Percentiles rank a stretch among this genome's conserved stretches.
Evolutionary conservation across 1,140 invertebrate genomes (phyloP).

Genomic region (Copidosoma floridanum): DNA sequence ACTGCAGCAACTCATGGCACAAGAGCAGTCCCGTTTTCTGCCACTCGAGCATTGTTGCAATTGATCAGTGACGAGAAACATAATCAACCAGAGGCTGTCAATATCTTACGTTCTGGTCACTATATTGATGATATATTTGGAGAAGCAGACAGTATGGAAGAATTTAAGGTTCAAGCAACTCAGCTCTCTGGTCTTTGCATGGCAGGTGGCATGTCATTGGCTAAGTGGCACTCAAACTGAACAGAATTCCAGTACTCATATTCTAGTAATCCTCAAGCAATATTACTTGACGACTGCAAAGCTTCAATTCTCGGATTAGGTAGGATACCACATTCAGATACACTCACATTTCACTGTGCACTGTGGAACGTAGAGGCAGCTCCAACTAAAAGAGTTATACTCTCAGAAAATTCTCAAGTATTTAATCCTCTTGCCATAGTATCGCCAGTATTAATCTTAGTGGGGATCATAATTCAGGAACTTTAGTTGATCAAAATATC

Average conservation of each 20-base stretch:
- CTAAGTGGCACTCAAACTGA: no score
- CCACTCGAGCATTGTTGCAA: no score
- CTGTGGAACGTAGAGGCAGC: background rate
- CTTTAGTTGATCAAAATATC: conserved; percentile 36
- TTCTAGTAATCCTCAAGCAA: background rate
- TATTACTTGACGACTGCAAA: background rate
- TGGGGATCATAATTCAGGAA: conserved; percentile 42
- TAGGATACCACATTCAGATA: background rate
- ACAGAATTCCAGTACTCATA: background rate
- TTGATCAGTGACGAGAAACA: background rate
- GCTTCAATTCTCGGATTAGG: background rate
- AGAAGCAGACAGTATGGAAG: no score
- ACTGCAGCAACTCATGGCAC: conserved; percentile 37
- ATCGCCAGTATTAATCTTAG: conserved; percentile 23
- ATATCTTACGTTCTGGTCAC: background rate
- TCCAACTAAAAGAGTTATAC: conserved; percentile 21
- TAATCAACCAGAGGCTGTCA: background rate
- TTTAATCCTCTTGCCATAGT: conserved; percentile 24
- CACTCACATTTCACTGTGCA: background rate
- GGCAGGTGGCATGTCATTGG: no score
- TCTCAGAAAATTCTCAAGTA: conserved; percentile 30
- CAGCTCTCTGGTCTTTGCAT: no score
- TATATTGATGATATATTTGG: conserved; percentile 10
- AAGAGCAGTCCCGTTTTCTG: conserved; percentile 30
- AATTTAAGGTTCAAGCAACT: no score